Base-by-base conservation (phyloP, 2,888 invertebrate genomes). In the Psylliodes chrysocephalus region DNA sequence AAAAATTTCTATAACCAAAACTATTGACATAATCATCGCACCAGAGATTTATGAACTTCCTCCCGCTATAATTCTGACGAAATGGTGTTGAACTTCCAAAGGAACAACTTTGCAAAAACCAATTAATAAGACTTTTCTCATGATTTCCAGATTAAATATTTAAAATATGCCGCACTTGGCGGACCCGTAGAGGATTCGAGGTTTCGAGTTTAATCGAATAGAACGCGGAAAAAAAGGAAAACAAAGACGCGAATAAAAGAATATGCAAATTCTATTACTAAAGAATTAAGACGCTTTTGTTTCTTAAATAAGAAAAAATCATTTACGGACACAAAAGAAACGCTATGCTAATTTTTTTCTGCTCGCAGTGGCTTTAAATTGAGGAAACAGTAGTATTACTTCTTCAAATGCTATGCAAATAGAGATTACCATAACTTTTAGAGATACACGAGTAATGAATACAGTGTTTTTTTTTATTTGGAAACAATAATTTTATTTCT, bases 281-380 rank as follows among this genome's bases (percentile, higher is more conserved):
- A 67, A 52, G 70, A 69, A 71, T 71, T 69, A 73, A 70, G 66
- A 67, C 66, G 59, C 68, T 67, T 68, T 68, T 67, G 63, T 71
- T 73, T 66, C 56, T 15, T 49, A 57, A 57, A 47, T 57, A 49
- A 47, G 63, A 69, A 70, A 70, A 59, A 73, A 73, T 70, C 70
- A 76, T 74, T 73, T 71, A 69, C 68, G 68, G 71, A 71, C 69
- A 74, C 73, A 74, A 74, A 74, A 53, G 60, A 73, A 71, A 67
- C 12, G 28, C 14, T 49, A 74, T 76, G 74, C 71, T 73, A 75
- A 75, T 75, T 74, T 69, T 67, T 40, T 46, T 42, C 12, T 7
- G 25, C 8, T 30, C 6, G 28, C 15, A 46, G 19, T 38, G 18
- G 25, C 55, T 42, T 60, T 67, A 68, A 64, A 70, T 69, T 66